phyloP scores from a whole-genome alignment of 2,888 invertebrate genomes.

The Dorcus hopei region DNA sequence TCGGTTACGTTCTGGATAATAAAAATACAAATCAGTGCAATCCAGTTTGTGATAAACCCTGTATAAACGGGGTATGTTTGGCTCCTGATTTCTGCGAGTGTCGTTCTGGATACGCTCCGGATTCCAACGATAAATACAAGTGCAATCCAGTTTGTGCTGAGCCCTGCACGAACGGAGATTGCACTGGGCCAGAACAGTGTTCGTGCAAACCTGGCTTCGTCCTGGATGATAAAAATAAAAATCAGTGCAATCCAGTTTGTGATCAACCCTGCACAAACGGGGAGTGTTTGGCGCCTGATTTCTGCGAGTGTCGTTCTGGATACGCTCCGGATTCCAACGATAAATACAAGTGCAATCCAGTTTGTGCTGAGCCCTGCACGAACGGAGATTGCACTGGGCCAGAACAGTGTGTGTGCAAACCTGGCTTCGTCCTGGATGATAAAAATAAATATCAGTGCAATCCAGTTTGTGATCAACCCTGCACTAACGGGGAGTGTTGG shows the following conservation, averaged over 20 bases:
- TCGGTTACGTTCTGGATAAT: constrained; percentile 2
- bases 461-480: constrained; percentile 16
- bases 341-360: constrained; percentile 18
- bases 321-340: background rate
- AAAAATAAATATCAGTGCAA: constrained; percentile 12
- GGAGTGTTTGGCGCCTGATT: constrained; percentile 21
- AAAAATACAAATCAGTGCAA: constrained; percentile 25
- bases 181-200: constrained; percentile 17
- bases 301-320: constrained; percentile 17
- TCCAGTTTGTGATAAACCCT: constrained; percentile 42
- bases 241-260: constrained; percentile 19
- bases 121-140: background rate
- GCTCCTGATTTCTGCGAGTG: constrained; percentile 46
- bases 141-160: constrained; percentile 16
- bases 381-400: constrained; percentile 18
- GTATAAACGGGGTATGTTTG: constrained; percentile 48
- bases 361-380: constrained; percentile 14
- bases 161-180: constrained; percentile 48
- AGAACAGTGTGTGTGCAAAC: constrained; percentile 17
- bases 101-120: constrained; percentile 11
- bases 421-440: constrained; percentile 12
- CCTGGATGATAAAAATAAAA: constrained; percentile 1
- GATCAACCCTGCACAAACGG: constrained; percentile 17
- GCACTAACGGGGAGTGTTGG: constrained; percentile 18
- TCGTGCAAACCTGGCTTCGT: constrained; percentile 17